A percentile compares a stretch with the other conserved stretches of the same genome.
Conservation (phyloP, 2,888 invertebrate species). For the Lasioglossum vierecki region DNA sequence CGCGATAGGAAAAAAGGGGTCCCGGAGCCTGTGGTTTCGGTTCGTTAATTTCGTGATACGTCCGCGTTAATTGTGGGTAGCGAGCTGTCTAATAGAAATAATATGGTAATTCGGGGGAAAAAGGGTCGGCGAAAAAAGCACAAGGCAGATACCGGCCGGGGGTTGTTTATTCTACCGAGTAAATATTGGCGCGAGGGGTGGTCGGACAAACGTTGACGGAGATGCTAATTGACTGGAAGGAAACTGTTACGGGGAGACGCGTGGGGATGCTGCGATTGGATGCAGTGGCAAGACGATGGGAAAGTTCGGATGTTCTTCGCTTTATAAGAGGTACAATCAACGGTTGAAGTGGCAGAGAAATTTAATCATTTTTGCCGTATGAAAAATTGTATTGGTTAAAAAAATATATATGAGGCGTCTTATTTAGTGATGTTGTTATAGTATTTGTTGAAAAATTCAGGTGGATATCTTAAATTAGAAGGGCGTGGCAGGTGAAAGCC, state of each 20-base stretch:
- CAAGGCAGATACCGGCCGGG: slow-evolving; percentile 45
- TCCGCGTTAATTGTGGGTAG: slow-evolving; percentile 82
- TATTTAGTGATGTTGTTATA: no score
- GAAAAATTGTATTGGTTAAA: neutral
- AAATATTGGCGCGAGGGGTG: slow-evolving; percentile 70
- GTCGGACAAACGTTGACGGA: slow-evolving; percentile 28
- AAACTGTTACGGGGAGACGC: slow-evolving; percentile 60
- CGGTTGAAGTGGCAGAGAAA: neutral
- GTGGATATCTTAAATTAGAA: no score
- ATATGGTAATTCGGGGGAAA: slow-evolving; percentile 79
- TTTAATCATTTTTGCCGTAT: neutral
- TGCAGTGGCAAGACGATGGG: slow-evolving; percentile 15
- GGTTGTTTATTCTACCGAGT: slow-evolving; percentile 69
- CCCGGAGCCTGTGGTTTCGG: slow-evolving; percentile 67
- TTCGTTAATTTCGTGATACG: slow-evolving; percentile 81
- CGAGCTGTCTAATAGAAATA: slow-evolving; percentile 82
- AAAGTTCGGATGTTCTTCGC: neutral
- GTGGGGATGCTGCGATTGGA: neutral
- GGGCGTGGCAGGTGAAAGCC: no score
- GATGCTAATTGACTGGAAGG: slow-evolving; percentile 73
- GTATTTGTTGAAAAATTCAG: no score
- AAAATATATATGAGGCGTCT: no score
- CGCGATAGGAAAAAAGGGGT: neutral
- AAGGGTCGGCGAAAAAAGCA: slow-evolving; percentile 50
- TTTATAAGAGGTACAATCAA: neutral